Percentiles rank a stretch among this genome's conserved stretches.
Evolutionary conservation across 2,113 vertebrate species (phyloP).

Genomic region (Nesoenas mayeri): DNA sequence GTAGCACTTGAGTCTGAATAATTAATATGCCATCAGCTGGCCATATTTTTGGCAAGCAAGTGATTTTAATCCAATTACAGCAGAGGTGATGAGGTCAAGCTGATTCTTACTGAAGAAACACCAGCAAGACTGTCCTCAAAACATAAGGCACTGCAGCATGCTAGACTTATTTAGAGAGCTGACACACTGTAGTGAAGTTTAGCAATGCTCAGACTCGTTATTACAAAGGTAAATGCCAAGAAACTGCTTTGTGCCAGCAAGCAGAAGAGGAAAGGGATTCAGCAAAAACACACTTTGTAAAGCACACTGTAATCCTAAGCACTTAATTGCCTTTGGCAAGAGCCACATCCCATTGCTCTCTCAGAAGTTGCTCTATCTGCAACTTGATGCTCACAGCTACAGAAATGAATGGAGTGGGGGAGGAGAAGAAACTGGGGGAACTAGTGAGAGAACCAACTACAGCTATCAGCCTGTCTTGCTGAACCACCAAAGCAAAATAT

Average conservation of each 20-base stretch:
- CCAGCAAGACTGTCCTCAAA: background rate
- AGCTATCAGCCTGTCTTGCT: background rate
- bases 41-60: constrained; percentile 8
- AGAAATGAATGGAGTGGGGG: constrained; percentile 45
- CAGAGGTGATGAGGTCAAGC: constrained; percentile 30
- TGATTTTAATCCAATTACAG: constrained; percentile 46
- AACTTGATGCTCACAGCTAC: constrained; percentile 48
- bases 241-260: constrained; percentile 37
- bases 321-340: constrained; percentile 65
- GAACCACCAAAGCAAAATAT: background rate
- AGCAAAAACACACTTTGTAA: constrained; percentile 41
- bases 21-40: background rate
- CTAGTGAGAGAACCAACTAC: background rate
- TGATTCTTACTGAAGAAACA: background rate
- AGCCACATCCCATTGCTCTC: constrained; percentile 37
- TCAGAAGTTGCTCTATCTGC: constrained; percentile 49
- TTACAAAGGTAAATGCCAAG: constrained; percentile 16
- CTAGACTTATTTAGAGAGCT: background rate
- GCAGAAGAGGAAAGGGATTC: constrained; percentile 42
- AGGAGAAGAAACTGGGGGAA: background rate
- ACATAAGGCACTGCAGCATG: background rate
- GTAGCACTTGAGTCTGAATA: background rate
- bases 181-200: background rate
- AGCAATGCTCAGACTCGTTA: constrained; percentile 28
- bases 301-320: constrained; percentile 54